Evolutionary conservation across 2,113 vertebrate genomes (phyloP).

Genomic region (Hemibagrus wyckioides): DNA sequence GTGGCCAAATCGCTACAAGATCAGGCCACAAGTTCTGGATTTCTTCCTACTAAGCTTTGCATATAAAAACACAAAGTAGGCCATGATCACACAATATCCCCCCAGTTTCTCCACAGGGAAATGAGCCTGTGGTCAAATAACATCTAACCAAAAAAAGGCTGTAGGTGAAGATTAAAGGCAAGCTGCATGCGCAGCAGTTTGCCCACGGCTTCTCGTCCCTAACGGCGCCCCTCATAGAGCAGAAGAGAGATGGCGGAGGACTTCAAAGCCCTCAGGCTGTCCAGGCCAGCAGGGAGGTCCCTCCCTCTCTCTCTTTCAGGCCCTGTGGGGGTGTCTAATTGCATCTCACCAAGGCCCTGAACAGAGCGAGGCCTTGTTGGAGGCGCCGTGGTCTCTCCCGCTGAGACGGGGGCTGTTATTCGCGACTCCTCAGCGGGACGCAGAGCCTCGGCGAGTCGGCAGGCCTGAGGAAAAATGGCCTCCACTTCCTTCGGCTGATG

Average conservation of each 20-base stretch:
- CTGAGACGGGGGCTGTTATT: conserved; percentile 53
- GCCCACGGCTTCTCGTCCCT: conserved; percentile 57
- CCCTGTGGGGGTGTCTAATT: conserved; percentile 69
- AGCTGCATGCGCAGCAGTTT: conserved; percentile 40
- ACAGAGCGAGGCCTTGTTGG: conserved; percentile 69
- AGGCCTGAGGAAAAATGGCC: conserved; percentile 47
- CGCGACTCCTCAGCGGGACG: conserved; percentile 55
- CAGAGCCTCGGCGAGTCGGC: conserved; percentile 48
- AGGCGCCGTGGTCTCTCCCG: conserved; percentile 57
- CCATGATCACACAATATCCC: conserved; percentile 38
- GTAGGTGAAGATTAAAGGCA: conserved; percentile 53
- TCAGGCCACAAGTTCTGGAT: conserved; percentile 9
- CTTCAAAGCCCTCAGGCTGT: conserved; percentile 71
- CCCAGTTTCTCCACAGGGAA: conserved; percentile 31
- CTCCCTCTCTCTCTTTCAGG: conserved; percentile 59
- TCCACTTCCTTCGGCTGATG: conserved; percentile 54
- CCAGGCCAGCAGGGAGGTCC: conserved; percentile 65
- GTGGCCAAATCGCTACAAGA: background rate
- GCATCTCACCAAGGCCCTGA: conserved; percentile 69
- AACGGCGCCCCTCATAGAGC: conserved; percentile 52
- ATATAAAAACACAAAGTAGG: conserved; percentile 32
- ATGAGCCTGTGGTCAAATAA: conserved; percentile 45
- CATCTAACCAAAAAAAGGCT: conserved; percentile 47
- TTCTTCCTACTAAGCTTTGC: background rate
- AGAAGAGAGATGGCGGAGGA: conserved; percentile 63